Percentiles rank a stretch among this genome's conserved stretches.
These are phyloP conservation scores for Pogonophryne albipinna DNA, from an alignment of 2,797 vertebrate species.

Conservation along the genomic window DNA sequence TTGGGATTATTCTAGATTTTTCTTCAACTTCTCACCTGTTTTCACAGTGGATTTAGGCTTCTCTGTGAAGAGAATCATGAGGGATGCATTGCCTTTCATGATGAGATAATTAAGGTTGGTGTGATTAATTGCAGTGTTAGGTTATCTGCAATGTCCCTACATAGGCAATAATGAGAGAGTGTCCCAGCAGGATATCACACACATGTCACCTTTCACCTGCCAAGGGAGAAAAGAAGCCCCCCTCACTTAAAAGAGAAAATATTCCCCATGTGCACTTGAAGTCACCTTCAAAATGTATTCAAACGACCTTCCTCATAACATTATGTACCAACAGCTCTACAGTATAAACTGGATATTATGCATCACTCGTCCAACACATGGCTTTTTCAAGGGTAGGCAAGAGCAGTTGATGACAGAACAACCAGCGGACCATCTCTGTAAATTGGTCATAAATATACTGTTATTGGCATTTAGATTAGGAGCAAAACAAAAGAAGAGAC, in stretches of 20 bases:
- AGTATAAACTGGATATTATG: conserved; percentile 14
- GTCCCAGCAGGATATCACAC: conserved; percentile 70
- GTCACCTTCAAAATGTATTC: conserved; percentile 27
- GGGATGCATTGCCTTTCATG: conserved; percentile 67
- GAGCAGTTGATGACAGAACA: conserved; percentile 26
- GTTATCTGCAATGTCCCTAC: conserved; percentile 76
- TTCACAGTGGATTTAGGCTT: conserved; percentile 9
- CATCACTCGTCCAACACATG: conserved; percentile 15
- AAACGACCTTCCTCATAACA: conserved; percentile 2
- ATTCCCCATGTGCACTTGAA: conserved; percentile 4
- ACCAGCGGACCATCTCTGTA: conserved; percentile 10
- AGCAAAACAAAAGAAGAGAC: conserved; percentile 17
- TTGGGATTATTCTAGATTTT: conserved; percentile 40
- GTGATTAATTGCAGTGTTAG: conserved; percentile 78
- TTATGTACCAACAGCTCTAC: conserved; percentile 11
- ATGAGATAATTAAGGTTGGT: conserved; percentile 80
- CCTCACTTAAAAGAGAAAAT: conserved; percentile 17
- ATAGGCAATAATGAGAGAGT: conserved; percentile 73
- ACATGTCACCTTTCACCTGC: conserved; percentile 70
- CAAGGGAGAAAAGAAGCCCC: conserved; percentile 17
- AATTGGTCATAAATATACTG: conserved; percentile 14
- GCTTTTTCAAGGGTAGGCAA: conserved; percentile 6
- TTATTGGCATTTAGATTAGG: not conserved
- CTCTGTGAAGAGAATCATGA: conserved; percentile 41
- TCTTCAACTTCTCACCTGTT: conserved; percentile 32